Evolutionary conservation across 2,113 vertebrate genomes (phyloP).

Genomic region (Acrocephalus arundinaceus): DNA sequence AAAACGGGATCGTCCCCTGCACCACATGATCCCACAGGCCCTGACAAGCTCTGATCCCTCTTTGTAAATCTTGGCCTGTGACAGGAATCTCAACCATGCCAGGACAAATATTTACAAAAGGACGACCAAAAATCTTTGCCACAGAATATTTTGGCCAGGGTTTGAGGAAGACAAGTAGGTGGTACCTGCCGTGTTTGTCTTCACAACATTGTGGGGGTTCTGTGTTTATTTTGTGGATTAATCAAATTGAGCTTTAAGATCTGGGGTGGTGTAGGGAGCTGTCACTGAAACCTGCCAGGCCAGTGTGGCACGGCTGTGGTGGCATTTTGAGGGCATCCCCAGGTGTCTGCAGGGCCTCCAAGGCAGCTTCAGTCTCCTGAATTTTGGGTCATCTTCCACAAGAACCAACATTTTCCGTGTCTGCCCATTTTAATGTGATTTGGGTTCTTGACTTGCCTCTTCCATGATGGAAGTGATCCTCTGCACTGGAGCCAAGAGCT

Average conservation of each 20-base stretch:
- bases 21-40: not conserved
- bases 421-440: not conserved
- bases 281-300: not conserved
- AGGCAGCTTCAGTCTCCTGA: not conserved
- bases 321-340: not conserved
- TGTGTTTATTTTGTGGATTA: not conserved
- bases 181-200: not conserved
- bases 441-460: not conserved
- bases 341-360: not conserved
- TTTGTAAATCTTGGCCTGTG: not conserved
- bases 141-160: not conserved
- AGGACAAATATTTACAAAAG: not conserved
- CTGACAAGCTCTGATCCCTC: not conserved
- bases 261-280: not conserved
- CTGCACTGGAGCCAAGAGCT: not conserved
- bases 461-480: not conserved
- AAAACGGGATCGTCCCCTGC: not conserved
- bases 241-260: not conserved
- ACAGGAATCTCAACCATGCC: accelerated
- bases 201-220: not conserved
- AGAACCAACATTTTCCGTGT: not conserved
- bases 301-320: not conserved
- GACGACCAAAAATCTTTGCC: accelerated
- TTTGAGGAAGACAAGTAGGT: not conserved
- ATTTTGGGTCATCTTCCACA: not conserved